Evolutionary conservation across 2,113 vertebrate species (phyloP), one percentile per base, ranked within the genome.

Genomic region (Mugil cephalus): DNA sequence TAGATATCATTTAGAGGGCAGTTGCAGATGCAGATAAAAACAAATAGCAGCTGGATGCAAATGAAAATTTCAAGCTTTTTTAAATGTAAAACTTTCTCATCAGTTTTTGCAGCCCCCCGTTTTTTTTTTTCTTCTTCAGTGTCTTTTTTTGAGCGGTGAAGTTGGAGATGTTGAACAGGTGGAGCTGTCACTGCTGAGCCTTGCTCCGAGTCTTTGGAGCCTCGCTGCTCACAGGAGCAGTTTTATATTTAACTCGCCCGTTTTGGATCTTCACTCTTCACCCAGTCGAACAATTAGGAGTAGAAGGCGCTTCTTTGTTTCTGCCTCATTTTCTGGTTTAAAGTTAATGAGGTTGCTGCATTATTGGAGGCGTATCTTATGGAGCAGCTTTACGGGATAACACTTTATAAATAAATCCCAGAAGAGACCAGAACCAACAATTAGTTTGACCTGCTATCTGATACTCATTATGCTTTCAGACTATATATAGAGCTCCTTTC

Each of bases 211-310:
- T 59, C 52, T 73, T 24, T 53, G 48, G 45, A 19, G 54, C 60
- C 60, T 82, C 38, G 6, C 50, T 10, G 62, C 74, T 79, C 43
- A 65, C 35, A 64, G 60, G 68, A 74, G 68, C 74, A 51, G 69
- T 79, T 82, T 82, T 75, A 85, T 85, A 78, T 85, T 76, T 81
- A 87, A 85, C 66, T 75, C 42, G 10, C 48, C 65, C 52, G n/a
- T 67, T 82, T 75, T 56, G 43, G 55, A 50, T 72, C 66, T 66
- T 73, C 51, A 17, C 71, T 77, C 66, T 4, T 69, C 65, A 63
- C 77, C 56, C 17, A 12, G n/a, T 50, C 55, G 39, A 50, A 50
- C 74, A 83, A 79, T 86, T 77, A 84, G 70, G 30, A 65, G 52
- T 9, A 19, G 45, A 52, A 30, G 21, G 4, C 15, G 19, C 8